A percentile compares a stretch with the other conserved stretches of the same genome.
These are phyloP conservation scores for Zaprionus africanus DNA, from an alignment of 1,140 invertebrate species.

Conservation along the genomic window DNA sequence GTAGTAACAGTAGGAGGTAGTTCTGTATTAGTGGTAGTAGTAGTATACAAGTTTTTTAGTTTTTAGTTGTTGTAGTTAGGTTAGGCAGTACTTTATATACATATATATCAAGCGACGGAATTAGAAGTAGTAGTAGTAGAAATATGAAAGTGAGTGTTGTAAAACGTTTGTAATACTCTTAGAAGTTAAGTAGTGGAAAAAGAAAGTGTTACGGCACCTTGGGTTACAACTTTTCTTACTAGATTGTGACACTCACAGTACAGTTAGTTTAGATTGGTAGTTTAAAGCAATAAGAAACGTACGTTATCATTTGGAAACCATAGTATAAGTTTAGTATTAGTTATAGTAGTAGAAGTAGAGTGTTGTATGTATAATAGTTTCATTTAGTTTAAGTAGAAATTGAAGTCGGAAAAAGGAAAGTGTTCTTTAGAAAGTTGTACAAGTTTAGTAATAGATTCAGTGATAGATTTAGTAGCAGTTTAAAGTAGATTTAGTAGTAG, in stretches of 20 bases:
- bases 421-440: background rate
- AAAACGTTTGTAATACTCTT: background rate
- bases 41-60: background rate
- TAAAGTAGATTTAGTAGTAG: constrained; percentile 15
- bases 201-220: background rate
- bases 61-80: background rate
- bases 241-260: background rate
- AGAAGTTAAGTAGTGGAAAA: background rate
- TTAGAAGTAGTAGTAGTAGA: background rate
- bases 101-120: background rate
- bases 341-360: background rate
- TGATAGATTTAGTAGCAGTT: background rate
- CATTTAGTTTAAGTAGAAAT: background rate
- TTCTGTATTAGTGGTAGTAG: constrained; percentile 6
- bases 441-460: background rate
- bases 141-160: background rate
- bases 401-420: background rate
- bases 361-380: background rate
- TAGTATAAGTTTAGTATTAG: background rate
- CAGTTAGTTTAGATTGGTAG: background rate
- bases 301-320: background rate
- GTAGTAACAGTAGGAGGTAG: constrained; percentile 35
- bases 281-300: background rate
- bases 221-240: background rate
- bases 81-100: background rate